Evolutionary conservation across 2,888 invertebrate species (phyloP), one percentile per base, ranked within the genome.

Genomic region (Drosophila paramelanica): DNA sequence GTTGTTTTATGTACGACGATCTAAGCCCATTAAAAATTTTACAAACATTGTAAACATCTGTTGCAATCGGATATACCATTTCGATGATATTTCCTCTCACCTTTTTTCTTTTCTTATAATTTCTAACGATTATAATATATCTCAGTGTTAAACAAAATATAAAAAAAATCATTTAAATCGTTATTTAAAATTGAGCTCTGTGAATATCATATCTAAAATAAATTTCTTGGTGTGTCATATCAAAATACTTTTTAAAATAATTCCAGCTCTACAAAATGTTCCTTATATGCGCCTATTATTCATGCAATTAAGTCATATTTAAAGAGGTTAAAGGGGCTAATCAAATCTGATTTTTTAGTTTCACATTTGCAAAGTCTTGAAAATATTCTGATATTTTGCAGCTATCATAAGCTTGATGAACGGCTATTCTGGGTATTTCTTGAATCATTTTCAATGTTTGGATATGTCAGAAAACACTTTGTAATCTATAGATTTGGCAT

Each of bases 401-500:
- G 14, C 17, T 25, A 39, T 23, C 5, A 50, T 8, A 7, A 1
- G 27, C 27, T 27, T 27, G 7, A n/a, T 36, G 50, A 36, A 36
- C 10, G 36, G 10, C 13, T 17, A 17, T 36, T 67, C 39, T 39
- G 25, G 25, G 13, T 38, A 39, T 57, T 66, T 56, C 10, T 38
- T 25, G 23, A 49, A 43, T 49, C 66, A 31, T 27, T 27, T 43
- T 65, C 6, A 51, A 58, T 14, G 23, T 17, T 13, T 33, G 7
- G 17, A 13, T 57, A 39, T 49, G 20, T 38, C n/a, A 17, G 36
- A 27, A 39, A 43, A 11, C n/a, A 25, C 31, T 62, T 52, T 39
- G 33, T 52, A 42, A 52, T 60, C 69, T 36, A 36, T 25, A n/a
- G 31, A 47, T 36, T 56, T 70, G 69, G 41, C 70, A 71, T 64